A percentile compares a stretch with the other conserved stretches of the same genome.
Conservation (phyloP, 2,113 vertebrate species). For the Eptesicus fuscus region DNA sequence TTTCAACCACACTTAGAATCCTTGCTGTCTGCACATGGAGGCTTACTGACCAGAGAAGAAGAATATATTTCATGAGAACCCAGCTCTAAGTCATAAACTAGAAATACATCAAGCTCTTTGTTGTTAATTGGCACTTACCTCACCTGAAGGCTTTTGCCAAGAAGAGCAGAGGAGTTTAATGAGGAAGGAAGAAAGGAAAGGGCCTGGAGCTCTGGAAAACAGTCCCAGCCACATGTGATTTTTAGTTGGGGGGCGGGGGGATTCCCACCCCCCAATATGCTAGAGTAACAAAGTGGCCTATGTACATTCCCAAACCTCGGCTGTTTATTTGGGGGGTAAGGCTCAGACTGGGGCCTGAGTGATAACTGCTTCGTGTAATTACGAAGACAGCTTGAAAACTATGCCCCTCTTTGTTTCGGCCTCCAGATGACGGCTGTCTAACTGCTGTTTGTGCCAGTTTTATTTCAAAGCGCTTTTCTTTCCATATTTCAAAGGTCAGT, state of each 20-base stretch:
- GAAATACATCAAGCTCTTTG: constrained; percentile 76
- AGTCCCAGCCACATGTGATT: constrained; percentile 79
- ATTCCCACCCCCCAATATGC: constrained; percentile 70
- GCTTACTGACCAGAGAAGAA: constrained; percentile 63
- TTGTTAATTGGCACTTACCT: constrained; percentile 83
- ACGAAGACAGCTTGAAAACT: constrained; percentile 84
- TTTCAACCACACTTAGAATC: constrained; percentile 46
- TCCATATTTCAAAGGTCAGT: constrained; percentile 86
- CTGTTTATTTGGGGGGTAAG: constrained; percentile 82
- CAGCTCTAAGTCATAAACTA: constrained; percentile 80
- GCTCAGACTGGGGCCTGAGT: constrained; percentile 81
- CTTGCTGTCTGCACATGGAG: constrained; percentile 60
- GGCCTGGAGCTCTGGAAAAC: constrained; percentile 78
- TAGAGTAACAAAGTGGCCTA: constrained; percentile 82
- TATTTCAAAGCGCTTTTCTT: constrained; percentile 85
- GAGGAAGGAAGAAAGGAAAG: constrained; percentile 76
- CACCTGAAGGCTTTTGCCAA: constrained; percentile 67
- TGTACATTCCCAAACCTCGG: constrained; percentile 80
- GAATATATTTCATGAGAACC: constrained; percentile 75
- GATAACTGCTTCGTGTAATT: constrained; percentile 83
- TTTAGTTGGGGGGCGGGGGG: constrained; percentile 75
- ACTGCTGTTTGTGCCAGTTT: constrained; percentile 81
- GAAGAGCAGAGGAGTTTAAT: constrained; percentile 72
- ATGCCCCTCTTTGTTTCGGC: constrained; percentile 80
- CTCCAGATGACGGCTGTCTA: constrained; percentile 79